Evolutionary conservation across 1,140 invertebrate genomes (phyloP).

Genomic region (Zaprionus taronus): DNA sequence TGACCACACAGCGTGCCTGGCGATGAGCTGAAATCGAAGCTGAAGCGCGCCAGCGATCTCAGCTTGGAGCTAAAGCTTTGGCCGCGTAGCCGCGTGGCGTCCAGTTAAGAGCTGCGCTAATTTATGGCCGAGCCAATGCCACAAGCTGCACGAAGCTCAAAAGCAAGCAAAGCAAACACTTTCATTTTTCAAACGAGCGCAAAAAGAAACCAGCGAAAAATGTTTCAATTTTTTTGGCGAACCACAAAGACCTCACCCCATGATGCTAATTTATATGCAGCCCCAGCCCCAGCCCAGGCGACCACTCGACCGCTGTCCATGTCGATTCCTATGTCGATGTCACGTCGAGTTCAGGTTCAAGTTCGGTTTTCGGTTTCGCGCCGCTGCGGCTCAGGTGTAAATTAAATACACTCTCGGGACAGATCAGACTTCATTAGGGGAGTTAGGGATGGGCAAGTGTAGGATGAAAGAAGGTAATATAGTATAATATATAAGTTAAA

Average conservation of each 20-base stretch:
- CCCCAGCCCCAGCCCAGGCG: slow-evolving; percentile 46
- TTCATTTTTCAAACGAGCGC: slow-evolving; percentile 70
- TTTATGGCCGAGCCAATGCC: slow-evolving; percentile 78
- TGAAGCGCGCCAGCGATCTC: neutral
- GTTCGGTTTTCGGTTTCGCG: slow-evolving; percentile 71
- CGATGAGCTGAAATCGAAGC: slow-evolving; percentile 70
- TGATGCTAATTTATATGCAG: slow-evolving; percentile 81
- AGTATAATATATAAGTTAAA: neutral
- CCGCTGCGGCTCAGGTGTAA: slow-evolving; percentile 71
- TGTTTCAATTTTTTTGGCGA: slow-evolving; percentile 41
- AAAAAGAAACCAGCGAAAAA: slow-evolving; percentile 61
- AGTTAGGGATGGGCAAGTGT: slow-evolving; percentile 20
- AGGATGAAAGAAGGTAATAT: neutral
- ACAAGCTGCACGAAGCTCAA: slow-evolving; percentile 67
- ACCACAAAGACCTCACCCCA: slow-evolving; percentile 68
- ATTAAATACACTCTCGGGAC: slow-evolving; percentile 77
- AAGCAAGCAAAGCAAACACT: slow-evolving; percentile 75
- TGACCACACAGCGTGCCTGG: slow-evolving; percentile 69
- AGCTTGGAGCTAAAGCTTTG: slow-evolving; percentile 1
- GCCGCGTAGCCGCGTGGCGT: slow-evolving; percentile 50
- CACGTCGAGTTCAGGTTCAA: slow-evolving; percentile 73
- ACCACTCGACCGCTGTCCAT: slow-evolving; percentile 12
- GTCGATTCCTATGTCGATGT: slow-evolving; percentile 33
- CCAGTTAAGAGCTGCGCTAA: slow-evolving; percentile 65
- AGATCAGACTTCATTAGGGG: slow-evolving; percentile 73